Percentiles rank a stretch among this genome's conserved stretches.
These are phyloP conservation scores for Melozone crissalis DNA, from an alignment of 2,113 vertebrate species.

Conservation along the genomic window DNA sequence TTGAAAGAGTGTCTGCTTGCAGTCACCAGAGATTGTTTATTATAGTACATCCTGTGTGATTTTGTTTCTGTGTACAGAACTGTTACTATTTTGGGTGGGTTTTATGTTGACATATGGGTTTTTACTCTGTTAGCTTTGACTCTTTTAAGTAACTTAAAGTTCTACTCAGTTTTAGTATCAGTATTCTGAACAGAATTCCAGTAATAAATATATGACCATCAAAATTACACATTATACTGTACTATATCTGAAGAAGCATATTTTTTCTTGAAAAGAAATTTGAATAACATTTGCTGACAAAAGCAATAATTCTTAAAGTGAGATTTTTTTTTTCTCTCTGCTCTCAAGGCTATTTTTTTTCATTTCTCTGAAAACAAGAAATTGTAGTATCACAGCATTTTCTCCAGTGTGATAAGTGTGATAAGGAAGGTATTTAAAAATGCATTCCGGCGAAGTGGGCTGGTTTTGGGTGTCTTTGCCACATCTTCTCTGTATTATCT, in stretches of 20 bases:
- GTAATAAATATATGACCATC: not conserved
- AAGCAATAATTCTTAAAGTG: not conserved
- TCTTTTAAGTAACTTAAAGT: not conserved
- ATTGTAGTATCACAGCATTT: not conserved
- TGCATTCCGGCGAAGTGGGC: not conserved
- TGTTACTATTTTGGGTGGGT: not conserved
- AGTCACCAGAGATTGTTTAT: not conserved
- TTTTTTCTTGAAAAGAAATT: constrained; percentile 31
- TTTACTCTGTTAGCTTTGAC: not conserved
- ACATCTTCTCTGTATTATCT: not conserved
- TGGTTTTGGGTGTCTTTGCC: not conserved
- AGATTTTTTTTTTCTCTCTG: not conserved
- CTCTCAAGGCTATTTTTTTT: constrained; percentile 17
- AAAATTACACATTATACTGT: not conserved
- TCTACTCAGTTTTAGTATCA: not conserved
- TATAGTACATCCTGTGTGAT: not conserved
- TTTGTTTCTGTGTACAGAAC: not conserved
- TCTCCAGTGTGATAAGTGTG: not conserved
- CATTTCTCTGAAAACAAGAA: not conserved
- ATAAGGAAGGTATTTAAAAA: not conserved
- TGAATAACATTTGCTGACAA: constrained; percentile 39
- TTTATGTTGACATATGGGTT: not conserved
- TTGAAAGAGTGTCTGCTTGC: not conserved
- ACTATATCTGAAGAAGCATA: not conserved
- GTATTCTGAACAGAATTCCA: not conserved